Evolutionary conservation across 2,113 vertebrate species (phyloP).

Genomic region (Aptenodytes forsteri): DNA sequence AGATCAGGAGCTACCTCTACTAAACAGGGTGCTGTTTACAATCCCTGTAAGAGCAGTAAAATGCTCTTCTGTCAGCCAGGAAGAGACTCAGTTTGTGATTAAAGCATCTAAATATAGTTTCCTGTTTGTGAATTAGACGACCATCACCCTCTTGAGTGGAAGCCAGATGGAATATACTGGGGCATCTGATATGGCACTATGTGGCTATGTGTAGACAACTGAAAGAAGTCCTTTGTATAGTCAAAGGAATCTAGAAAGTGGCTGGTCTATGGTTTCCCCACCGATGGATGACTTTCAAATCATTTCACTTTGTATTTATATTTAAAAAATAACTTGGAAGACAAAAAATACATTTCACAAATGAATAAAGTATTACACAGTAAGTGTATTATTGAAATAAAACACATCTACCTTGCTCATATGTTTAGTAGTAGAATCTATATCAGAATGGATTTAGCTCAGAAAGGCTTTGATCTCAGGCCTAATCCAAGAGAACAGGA

Average conservation of each 20-base stretch:
- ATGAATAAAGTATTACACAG: not conserved
- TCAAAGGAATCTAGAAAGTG: not conserved
- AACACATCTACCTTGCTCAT: not conserved
- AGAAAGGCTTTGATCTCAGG: not conserved
- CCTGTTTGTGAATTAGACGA: not conserved
- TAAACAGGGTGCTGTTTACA: not conserved
- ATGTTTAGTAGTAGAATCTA: not conserved
- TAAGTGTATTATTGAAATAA: not conserved
- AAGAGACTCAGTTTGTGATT: not conserved
- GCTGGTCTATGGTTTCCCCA: not conserved
- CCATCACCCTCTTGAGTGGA: not conserved
- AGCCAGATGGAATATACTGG: not conserved
- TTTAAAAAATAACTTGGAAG: not conserved
- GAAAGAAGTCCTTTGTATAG: not conserved
- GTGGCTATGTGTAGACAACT: fast-evolving
- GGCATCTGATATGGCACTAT: not conserved
- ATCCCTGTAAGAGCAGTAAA: not conserved
- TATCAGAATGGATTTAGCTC: not conserved
- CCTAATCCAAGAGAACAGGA: not conserved
- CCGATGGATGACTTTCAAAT: fast-evolving
- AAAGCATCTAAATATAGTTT: not conserved
- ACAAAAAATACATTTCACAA: not conserved
- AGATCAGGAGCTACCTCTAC: not conserved
- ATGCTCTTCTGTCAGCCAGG: not conserved
- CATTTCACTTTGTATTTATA: not conserved